Evolutionary conservation across 37 sponge, comb jelly and placozoan genomes (phyloP), one percentile per base, ranked within the genome.

Genomic region (Halichondria panicea): DNA sequence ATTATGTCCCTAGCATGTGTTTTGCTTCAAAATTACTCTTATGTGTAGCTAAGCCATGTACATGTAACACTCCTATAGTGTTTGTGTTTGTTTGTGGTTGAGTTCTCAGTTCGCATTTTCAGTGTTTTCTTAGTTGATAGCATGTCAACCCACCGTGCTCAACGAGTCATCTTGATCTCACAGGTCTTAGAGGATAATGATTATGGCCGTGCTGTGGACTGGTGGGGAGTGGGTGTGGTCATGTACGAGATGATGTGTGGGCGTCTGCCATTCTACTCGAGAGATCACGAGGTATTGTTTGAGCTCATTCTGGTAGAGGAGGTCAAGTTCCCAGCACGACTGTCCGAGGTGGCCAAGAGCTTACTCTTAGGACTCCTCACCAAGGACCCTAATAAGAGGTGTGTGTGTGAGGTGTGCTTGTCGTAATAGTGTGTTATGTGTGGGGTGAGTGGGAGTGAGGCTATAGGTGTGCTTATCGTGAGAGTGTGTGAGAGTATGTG

Each of bases 211-310:
- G 86, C 91, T 4, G 99, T 97, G 24, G 99, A 97, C 68, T 97
- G 99, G 99, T 97, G 99, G 99, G 95, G 99, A 33, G 81, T 97
- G 53, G 99, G 99, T 57, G 99, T 97, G 84, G 99, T 97, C 52
- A 78, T 94, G 87, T 97, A 97, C 78, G 99, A 97, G 80, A 97
- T 97, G 99, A 87, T 94, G 87, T 97, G 99, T 86, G 99, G 99
- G 18, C 87, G 99, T 2, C 84, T 97, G 0, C 99, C 99, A 11
- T 97, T 97, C 83, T 94, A 94, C 77, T 84, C 95, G 55, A 70
- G 89, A 37, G 87, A 89, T 46, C 99, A 97, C 70, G 99, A 97
- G 40, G 78, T 85, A 27, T 75, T 97, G 25, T 97, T 97, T 74
- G 95, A 94, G 45, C 79, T 92, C 15, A 95, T 95, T 44, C 70